Base-by-base conservation (phyloP, 2,113 vertebrate genomes). In the Myotis lucifugus region DNA sequence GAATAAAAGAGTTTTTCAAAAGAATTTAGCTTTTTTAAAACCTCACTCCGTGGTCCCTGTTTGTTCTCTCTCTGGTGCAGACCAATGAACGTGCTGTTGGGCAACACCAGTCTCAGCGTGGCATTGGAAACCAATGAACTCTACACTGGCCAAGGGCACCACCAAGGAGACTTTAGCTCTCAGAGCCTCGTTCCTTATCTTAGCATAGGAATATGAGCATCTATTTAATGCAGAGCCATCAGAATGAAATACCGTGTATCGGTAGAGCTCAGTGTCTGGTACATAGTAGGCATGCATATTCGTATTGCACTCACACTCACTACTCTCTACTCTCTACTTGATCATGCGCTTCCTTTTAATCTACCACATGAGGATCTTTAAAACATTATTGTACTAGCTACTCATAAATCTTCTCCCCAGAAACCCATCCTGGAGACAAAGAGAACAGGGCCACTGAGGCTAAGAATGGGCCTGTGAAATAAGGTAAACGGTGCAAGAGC, bases 401-500 rank as follows among this genome's bases (percentile, higher is more conserved):
- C n/a, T 25, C 66, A 73, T 93, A 89, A 87, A 88, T 94, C 84
- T 94, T 89, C 66, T 42, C 34, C 72, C 54, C 27, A 79, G 59
- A 72, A 88, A 40, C 27, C 13, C 27, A 59, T 50, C 34, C 64
- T 94, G 91, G 89, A 96, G 78, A 52, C 64, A 76, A 84, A 95
- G 87, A 67, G 17, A n/a, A 6, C 46, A 40, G 42, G 76, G 90
- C 67, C 59, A 61, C 56, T 93, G 90, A 81, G 5, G 0, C 91
- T 89, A 93, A 93, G 54, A 81, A 69, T 1, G 0, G 37, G 32
- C 42, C 37, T 79, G 50, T 79, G 64, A 86, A 18, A 21, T 78
- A 78, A 96, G 64, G 83, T 40, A 54, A 64, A 59, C 70, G 66
- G 61, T 95, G 90, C 91, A 91, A 89, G 96, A 96, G 50, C 84